phyloP scores from a whole-genome alignment of 2,888 invertebrate genomes.

The Trisateles emortualis region DNA sequence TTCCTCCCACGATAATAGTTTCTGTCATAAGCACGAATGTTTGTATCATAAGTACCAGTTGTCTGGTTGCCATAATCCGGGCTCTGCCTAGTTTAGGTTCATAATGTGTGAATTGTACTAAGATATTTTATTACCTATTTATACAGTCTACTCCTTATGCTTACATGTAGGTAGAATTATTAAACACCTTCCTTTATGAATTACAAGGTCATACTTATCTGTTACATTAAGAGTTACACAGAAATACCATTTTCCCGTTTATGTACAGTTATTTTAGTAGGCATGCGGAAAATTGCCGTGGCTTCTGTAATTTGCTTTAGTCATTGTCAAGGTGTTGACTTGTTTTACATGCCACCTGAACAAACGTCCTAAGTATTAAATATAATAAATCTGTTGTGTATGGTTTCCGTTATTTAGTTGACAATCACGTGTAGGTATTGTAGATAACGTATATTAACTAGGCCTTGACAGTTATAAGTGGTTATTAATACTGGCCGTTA shows the following conservation, averaged over 20 bases:
- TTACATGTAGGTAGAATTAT: not conserved
- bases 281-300: constrained; percentile 18
- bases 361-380: constrained; percentile 8
- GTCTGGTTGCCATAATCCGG: no score
- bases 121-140: no score
- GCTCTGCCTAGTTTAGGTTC: no score
- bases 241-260: not conserved
- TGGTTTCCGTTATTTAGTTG: constrained; percentile 8
- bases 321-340: constrained; percentile 18
- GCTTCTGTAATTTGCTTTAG: constrained; percentile 14
- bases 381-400: constrained; percentile 5
- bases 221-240: not conserved
- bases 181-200: not conserved
- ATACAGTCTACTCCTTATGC: no score
- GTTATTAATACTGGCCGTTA: constrained; percentile 1
- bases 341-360: constrained; percentile 5
- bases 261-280: not conserved
- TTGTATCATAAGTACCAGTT: no score
- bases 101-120: no score
- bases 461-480: not conserved
- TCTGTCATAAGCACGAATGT: no score
- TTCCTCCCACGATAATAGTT: no score
- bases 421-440: not conserved
- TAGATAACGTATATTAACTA: not conserved
- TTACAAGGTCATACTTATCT: constrained; percentile 1